Conservation (phyloP, 2,888 invertebrate species). For the Spicauda simplicius region DNA sequence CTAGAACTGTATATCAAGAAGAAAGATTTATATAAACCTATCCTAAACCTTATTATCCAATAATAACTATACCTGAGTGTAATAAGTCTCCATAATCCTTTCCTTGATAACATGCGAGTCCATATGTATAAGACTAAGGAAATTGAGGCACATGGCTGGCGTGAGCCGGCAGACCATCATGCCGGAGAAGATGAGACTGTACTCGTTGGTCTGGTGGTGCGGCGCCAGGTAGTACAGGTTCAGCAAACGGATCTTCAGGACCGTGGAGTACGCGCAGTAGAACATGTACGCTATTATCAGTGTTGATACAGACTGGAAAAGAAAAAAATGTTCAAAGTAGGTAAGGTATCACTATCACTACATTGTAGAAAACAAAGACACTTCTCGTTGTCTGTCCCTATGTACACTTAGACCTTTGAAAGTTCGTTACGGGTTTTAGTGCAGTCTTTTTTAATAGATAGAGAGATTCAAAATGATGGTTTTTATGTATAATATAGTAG, state of each 20-base stretch:
- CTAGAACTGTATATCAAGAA: no score
- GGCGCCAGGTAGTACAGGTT: constrained; percentile 99
- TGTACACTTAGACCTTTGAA: no score
- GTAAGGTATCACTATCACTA: no score
- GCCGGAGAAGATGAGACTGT: constrained; percentile 99
- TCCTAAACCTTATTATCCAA: no score
- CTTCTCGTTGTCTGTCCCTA: no score
- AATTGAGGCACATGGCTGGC: constrained; percentile 99
- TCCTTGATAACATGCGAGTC: constrained; percentile 96
- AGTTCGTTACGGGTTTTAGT: no score
- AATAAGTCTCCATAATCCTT: constrained; percentile 94
- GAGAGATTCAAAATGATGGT: no score
- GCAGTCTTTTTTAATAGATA: no score
- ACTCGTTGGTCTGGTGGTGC: constrained; percentile 99
- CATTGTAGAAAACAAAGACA: no score
- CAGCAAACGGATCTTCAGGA: constrained; percentile 97
- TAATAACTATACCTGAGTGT: constrained; percentile 90
- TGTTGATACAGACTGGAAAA: constrained; percentile 92
- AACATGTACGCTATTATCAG: constrained; percentile 97
- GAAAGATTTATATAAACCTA: no score
- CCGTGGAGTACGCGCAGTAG: constrained; percentile 99
- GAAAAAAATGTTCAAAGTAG: no score
- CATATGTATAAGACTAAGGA: constrained; percentile 98
- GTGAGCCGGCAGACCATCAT: constrained; percentile 99
- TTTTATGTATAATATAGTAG: no score